Base-by-base conservation (phyloP, 2,797 vertebrate species). In the Coreius guichenoti region DNA sequence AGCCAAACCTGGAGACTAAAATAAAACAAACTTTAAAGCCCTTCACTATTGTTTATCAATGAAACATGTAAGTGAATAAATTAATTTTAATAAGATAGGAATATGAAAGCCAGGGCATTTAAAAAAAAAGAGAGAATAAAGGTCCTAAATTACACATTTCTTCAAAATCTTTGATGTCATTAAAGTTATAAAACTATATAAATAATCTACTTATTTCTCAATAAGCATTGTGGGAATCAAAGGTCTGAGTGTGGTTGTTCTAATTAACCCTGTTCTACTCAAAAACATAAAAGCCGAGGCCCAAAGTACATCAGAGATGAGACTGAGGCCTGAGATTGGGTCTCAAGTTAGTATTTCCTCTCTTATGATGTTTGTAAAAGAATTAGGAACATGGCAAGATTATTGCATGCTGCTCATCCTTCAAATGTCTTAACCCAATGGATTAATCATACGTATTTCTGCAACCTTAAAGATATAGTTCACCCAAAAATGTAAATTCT, bases 11-110 rank as follows among this genome's bases (percentile, higher is more conserved):
- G 13, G 56, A 89, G 81, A 65, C 26, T 56, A 23, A 80, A 79
- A 86, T 29, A 85, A 86, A 87, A 79, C 70, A 87, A 65, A 58
- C 84, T 86, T 91, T 87, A 91, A 90, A 92, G 88, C 51, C 47
- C 82, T 88, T 84, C 56, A 82, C 87, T 86, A 87, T 89, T 87
- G 87, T 88, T 90, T 86, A 86, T 89, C 83, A 85, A 72, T 74
- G 86, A 78, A 76, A 89, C 86, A 91, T 87, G n/a, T 77, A 91
- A 90, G 76, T 68, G 84, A 89, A 84, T 69, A 91, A 82, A 91
- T 78, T 80, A 23, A 85, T 89, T 89, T 90, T 87, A 91, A 89
- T 87, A 86, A 86, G 61, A 82, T 83, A 76, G 43, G 87, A 88
- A 86, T 88, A 88, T 89, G 84, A 91, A 92, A 90, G 87, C 45